Percentiles rank a stretch among this genome's conserved stretches.
These are phyloP conservation scores for Setophaga kirtlandii DNA, from an alignment of 2,113 vertebrate species.

Conservation along the genomic window DNA sequence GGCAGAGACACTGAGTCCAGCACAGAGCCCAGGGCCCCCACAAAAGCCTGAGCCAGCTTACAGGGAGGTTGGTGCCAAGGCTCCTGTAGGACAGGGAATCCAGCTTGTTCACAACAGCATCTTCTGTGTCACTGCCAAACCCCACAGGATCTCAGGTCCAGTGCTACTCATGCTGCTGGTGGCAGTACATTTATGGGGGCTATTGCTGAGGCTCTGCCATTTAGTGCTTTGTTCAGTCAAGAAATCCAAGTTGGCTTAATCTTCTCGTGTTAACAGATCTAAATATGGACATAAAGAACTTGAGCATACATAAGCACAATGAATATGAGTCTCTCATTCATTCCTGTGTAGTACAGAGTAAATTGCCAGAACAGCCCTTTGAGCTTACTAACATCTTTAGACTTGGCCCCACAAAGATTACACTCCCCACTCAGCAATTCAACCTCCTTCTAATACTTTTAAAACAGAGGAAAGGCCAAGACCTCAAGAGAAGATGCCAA, in stretches of 20 bases:
- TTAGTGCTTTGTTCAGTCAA: constrained; percentile 29
- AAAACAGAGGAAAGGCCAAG: constrained; percentile 46
- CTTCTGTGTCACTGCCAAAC: constrained; percentile 45
- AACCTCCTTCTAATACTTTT: constrained; percentile 32
- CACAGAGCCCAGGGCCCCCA: not conserved
- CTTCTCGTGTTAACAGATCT: constrained; percentile 32
- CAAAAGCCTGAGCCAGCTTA: not conserved
- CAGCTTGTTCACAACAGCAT: not conserved
- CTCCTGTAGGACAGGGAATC: not conserved
- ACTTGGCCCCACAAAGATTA: constrained; percentile 38
- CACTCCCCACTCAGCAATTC: constrained; percentile 17
- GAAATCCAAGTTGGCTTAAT: constrained; percentile 44
- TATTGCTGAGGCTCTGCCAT: constrained; percentile 16
- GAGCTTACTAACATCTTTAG: constrained; percentile 43
- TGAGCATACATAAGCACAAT: constrained; percentile 30
- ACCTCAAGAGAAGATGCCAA: constrained; percentile 41
- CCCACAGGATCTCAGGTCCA: not conserved
- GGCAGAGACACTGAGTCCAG: not conserved
- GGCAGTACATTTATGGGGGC: not conserved
- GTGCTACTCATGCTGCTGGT: constrained; percentile 1
- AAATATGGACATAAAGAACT: constrained; percentile 51
- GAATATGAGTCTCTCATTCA: constrained; percentile 45
- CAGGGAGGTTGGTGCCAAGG: not conserved
- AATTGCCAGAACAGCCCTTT: constrained; percentile 30
- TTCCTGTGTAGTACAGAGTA: not conserved